Base-by-base conservation (phyloP, 1,140 invertebrate genomes). In the Chlorops oryzae region DNA sequence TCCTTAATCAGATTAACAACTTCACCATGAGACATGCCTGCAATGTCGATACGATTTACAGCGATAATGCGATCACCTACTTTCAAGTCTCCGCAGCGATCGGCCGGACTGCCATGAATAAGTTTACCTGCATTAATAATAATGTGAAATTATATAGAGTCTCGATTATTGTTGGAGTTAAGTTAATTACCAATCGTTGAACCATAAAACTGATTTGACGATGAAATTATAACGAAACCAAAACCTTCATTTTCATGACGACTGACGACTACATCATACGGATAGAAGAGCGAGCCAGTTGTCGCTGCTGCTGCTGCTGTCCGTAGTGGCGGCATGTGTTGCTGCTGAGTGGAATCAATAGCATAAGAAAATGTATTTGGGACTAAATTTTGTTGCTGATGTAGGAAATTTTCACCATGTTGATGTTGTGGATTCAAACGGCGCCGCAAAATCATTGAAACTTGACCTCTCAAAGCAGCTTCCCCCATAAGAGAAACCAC, bases 201-300 rank as follows among this genome's bases (percentile, higher is more conserved):
- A 25, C 91, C 90, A 50, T 70, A 72, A 20, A 58, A 72, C 40
- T 72, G 70, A 52, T 93, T 93, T 2, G 93, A 88, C 10, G 93
- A 96, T 0, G 95, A 98, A 59, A 98, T 97, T 45, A 99, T 96
- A 18, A 98, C 94, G 75, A 98, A 99, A 17, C 96, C 96, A 75
- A 99, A 99, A 9, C 96, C 96, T 76, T 99, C 96, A 50, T 87
- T 90, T 60, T 97, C 92, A 68, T 85, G 83, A 45, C 95, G 79
- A 32, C 84, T 88, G 0, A 99, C 87, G 9, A 87, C 85, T 10
- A 96, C 87, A 65, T 96, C 90, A 59, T 93, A 92, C 0, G 84
- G 80, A 67, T 80, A 81, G n/a, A 77, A 75, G 12, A 60, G 32
- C 43, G 38, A 7, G 47, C 25, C 20, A 20, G 13, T 34, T 15